Evolutionary conservation across 1,140 invertebrate genomes (phyloP), one percentile per base, ranked within the genome.

Genomic region (Ditylenchus dipsaci): DNA sequence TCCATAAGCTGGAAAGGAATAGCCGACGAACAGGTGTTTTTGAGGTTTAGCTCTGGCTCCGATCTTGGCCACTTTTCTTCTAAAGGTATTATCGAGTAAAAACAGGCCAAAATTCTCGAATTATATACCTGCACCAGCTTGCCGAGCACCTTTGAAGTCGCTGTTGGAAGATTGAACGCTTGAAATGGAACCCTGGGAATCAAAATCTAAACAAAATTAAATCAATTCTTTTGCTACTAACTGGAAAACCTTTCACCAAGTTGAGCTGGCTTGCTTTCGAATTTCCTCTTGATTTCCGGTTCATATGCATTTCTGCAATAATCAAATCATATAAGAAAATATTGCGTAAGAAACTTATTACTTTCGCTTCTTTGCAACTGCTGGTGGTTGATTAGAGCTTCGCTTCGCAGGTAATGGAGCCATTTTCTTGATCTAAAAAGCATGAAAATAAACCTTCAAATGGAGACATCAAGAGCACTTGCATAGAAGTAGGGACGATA

Each of bases 401-500:
- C 49, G 49, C 23, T 53, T 53, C 8, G 15, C 49, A 19, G 49
- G 49, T 53, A 53, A 5, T 53, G 49, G 49, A 53, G 49, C 49
- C 49, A 53, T 53, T 38, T 38, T 38, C 11, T 38, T n/a, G n/a
- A 38, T 38, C 33, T 38, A 11, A 38, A 38, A 38, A 38, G n/a
- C n/a, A n/a, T n/a, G n/a, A n/a, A n/a, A n/a, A n/a, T n/a, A n/a
- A n/a, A n/a, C n/a, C n/a, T n/a, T n/a, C n/a, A n/a, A n/a, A n/a
- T n/a, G n/a, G n/a, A n/a, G n/a, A n/a, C 68, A 47, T 38, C 17
- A 23, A 93, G 93, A 3, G 91, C 89, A 49, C 88, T 88, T 0
- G 95, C 90, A 86, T 90, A 98, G 74, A 98, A 91, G 84, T 97
- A 98, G 0, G 95, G 94, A 59, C 89, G 89, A 85, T 95, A 98